A percentile compares a stretch with the other conserved stretches of the same genome.
Evolutionary conservation across 2,888 invertebrate genomes (phyloP).

Genomic region (Metallyticus violacea): DNA sequence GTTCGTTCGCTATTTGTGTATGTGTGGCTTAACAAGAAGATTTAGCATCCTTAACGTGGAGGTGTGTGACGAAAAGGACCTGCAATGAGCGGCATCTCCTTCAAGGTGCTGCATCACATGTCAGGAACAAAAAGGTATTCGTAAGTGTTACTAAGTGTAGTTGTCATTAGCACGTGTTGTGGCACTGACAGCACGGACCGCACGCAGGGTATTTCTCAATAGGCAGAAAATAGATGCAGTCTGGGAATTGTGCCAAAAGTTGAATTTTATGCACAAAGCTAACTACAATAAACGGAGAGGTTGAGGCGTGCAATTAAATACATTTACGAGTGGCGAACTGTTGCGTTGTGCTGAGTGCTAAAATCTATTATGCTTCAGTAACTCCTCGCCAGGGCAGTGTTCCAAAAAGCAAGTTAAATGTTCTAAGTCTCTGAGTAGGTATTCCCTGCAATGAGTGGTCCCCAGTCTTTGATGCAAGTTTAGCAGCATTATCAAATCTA

Average conservation of each 20-base stretch:
- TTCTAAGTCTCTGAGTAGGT: too few relatives aligned
- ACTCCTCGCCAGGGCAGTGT: too few relatives aligned
- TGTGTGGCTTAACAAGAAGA: neutral
- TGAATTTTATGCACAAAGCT: neutral
- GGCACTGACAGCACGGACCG: neutral
- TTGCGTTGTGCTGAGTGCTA: neutral
- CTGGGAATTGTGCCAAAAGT: neutral
- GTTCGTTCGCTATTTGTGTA: too few relatives aligned
- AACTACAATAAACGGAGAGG: neutral
- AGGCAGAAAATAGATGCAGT: neutral
- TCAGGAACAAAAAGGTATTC: neutral
- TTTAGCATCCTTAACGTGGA: neutral
- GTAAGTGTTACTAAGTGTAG: neutral
- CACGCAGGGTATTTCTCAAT: neutral
- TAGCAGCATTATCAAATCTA: too few relatives aligned
- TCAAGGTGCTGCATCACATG: neutral
- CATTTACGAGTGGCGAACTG: too few relatives aligned
- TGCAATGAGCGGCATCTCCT: neutral
- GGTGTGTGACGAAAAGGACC: neutral
- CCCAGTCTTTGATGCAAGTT: too few relatives aligned
- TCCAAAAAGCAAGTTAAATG: neutral
- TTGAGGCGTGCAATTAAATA: neutral
- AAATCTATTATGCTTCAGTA: neutral
- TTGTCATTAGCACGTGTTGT: neutral
- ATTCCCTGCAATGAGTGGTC: too few relatives aligned